These are phyloP conservation scores for Lytechinus variegatus DNA, from an alignment of 35 echinoderm and acorn worm genomes.

Conservation along the genomic window DNA sequence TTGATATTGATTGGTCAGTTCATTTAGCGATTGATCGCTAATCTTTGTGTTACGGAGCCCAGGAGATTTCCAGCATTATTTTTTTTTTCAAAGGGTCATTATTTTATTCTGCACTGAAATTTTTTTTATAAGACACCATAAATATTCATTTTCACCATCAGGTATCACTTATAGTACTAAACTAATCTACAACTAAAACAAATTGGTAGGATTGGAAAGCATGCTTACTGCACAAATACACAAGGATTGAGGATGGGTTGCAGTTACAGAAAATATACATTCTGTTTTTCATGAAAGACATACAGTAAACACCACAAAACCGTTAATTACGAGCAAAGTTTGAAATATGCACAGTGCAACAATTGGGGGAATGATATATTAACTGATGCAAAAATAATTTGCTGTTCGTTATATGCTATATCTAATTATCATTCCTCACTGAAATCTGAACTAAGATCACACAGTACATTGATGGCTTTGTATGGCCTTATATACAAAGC, in stretches of 20 bases:
- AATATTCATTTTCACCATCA: background rate
- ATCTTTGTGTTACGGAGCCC: too few species aligned
- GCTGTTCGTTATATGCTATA: background rate
- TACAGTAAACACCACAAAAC: background rate
- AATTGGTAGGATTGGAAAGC: background rate
- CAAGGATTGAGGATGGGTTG: background rate
- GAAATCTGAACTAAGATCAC: background rate
- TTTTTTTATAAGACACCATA: background rate
- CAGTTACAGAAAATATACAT: background rate
- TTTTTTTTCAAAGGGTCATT: too few species aligned
- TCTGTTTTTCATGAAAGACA: background rate
- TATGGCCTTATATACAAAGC: background rate
- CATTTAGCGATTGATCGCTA: too few species aligned
- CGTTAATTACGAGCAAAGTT: background rate
- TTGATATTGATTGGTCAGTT: too few species aligned
- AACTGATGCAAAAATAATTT: background rate
- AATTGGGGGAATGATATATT: background rate
- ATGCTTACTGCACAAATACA: background rate
- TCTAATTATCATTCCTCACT: background rate
- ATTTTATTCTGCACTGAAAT: too few species aligned
- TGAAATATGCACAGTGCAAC: background rate
- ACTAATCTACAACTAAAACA: background rate
- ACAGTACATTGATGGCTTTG: background rate
- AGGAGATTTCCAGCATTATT: too few species aligned
- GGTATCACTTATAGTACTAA: too few species aligned